These are phyloP conservation scores for Trissolcus japonicus DNA, from an alignment of 2,888 invertebrate genomes.

Conservation along the genomic window DNA sequence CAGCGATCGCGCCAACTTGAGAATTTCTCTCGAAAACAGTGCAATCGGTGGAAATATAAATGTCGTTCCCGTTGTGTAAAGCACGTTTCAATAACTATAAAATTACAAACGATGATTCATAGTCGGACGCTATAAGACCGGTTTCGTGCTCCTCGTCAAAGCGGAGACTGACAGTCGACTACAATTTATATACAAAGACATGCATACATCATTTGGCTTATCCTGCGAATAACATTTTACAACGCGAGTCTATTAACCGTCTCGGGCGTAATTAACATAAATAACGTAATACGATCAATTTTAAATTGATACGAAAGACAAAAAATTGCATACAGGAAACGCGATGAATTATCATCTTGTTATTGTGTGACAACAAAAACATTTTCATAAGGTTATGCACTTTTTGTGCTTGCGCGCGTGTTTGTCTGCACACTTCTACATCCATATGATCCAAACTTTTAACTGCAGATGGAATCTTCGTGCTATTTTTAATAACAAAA, in stretches of 20 bases:
- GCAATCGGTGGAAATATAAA: constrained; percentile 20
- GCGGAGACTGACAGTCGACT: constrained; percentile 47
- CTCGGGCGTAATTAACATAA: constrained; percentile 42
- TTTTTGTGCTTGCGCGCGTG: no score
- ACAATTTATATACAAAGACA: constrained; percentile 48
- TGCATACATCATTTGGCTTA: constrained; percentile 33
- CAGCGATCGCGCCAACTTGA: no score
- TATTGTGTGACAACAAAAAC: no score
- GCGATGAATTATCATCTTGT: background rate
- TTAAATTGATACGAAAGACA: constrained; percentile 3
- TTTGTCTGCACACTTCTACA: background rate
- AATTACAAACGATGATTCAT: constrained; percentile 55
- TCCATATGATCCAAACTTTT: constrained; percentile 28
- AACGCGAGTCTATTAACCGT: constrained; percentile 33
- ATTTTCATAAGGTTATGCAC: no score
- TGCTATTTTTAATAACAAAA: background rate
- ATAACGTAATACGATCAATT: constrained; percentile 40
- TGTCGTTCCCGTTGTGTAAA: constrained; percentile 40
- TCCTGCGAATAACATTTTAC: constrained; percentile 15
- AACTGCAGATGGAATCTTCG: constrained; percentile 14
- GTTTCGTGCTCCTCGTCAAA: constrained; percentile 56
- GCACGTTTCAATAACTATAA: constrained; percentile 54
- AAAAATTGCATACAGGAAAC: constrained; percentile 12
- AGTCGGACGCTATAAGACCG: constrained; percentile 52
- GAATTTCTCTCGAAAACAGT: background rate